Percentiles rank a stretch among this genome's conserved stretches.
Evolutionary conservation across 2,888 invertebrate species (phyloP).

Genomic region (Melolontha melolontha): DNA sequence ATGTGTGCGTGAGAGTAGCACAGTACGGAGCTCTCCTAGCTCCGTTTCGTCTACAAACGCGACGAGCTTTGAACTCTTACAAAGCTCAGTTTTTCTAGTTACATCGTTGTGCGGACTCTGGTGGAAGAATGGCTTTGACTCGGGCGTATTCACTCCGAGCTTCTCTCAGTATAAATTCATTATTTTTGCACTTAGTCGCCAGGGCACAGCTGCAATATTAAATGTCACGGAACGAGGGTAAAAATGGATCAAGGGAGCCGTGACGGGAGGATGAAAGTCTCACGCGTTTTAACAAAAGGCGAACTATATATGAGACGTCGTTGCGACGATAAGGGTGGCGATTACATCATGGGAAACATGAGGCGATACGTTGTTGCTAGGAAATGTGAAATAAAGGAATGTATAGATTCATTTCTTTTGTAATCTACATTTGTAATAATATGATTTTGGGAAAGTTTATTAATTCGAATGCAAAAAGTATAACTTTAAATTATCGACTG

Average conservation of each 20-base stretch:
- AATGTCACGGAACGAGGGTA: slow-evolving; percentile 20
- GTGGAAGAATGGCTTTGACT: background rate
- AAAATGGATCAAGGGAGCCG: slow-evolving; percentile 21
- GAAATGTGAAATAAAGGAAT: too few relatives aligned
- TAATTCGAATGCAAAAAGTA: too few relatives aligned
- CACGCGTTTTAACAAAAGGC: background rate
- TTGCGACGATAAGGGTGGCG: background rate
- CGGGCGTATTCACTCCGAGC: background rate
- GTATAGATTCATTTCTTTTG: too few relatives aligned
- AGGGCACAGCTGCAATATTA: slow-evolving; percentile 1
- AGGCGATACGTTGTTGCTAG: too few relatives aligned
- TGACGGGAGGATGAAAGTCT: background rate
- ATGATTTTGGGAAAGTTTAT: too few relatives aligned
- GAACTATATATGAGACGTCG: background rate
- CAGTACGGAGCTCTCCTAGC: too few relatives aligned
- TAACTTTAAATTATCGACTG: too few relatives aligned
- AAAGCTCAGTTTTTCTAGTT: background rate
- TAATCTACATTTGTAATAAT: too few relatives aligned
- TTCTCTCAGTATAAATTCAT: background rate
- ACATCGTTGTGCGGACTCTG: background rate
- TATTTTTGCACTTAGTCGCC: background rate
- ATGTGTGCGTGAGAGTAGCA: too few relatives aligned
- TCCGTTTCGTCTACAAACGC: too few relatives aligned
- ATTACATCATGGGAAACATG: background rate
- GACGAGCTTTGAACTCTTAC: background rate